Conservation (phyloP, 2,113 vertebrate species). For the Todiramphus saurophagus region DNA sequence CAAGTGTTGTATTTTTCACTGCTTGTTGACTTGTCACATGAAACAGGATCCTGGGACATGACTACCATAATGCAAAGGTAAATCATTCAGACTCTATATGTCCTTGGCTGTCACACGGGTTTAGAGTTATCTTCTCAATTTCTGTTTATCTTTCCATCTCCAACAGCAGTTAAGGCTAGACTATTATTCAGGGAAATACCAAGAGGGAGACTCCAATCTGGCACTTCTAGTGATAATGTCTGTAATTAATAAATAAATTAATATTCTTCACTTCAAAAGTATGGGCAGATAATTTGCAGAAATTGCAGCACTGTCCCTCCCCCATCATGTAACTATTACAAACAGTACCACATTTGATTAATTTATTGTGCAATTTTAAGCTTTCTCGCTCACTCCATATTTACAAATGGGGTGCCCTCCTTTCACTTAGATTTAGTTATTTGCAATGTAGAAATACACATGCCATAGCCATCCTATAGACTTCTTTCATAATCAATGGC, state of each 20-base stretch:
- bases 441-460: not conserved
- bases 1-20: not conserved
- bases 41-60: not conserved
- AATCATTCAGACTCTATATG: conserved; percentile 10
- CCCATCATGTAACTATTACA: not conserved
- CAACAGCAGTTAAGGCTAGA: not conserved
- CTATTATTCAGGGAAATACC: not conserved
- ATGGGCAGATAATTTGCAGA: not conserved
- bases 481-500: not conserved
- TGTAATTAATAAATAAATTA: not conserved
- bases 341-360: not conserved
- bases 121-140: conserved; percentile 27
- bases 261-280: not conserved
- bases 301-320: not conserved
- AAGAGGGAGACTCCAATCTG: not conserved
- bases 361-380: not conserved
- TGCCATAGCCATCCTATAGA: not conserved
- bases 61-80: conserved; percentile 4
- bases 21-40: conserved; percentile 23
- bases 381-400: not conserved
- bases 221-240: not conserved
- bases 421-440: not conserved
- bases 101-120: not conserved
- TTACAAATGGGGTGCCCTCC: not conserved
- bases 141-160: conserved; percentile 25